Evolutionary conservation across 2,797 vertebrate species (phyloP).

Genomic region (Prionace glauca): DNA sequence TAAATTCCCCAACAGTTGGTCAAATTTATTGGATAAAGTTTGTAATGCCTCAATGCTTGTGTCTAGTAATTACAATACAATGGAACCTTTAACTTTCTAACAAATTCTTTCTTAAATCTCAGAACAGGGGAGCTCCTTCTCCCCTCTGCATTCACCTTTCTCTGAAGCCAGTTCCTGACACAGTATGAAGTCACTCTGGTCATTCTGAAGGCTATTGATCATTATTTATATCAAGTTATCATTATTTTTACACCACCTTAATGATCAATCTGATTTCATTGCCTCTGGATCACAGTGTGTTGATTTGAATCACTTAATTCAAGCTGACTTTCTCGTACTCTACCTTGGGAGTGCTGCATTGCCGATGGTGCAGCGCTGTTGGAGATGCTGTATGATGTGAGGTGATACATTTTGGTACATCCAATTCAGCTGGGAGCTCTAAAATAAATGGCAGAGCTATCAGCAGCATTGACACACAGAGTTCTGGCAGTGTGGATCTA

Average conservation of each 20-base stretch:
- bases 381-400: not conserved
- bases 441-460: too few species aligned
- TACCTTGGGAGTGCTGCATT: not conserved
- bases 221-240: not conserved
- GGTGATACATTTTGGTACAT: too few species aligned
- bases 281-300: not conserved
- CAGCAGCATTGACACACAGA: too few species aligned
- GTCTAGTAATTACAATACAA: not conserved
- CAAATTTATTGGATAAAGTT: not conserved
- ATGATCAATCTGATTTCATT: not conserved
- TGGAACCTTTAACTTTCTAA: not conserved
- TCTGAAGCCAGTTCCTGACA: not conserved
- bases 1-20: not conserved
- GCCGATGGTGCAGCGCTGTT: not conserved
- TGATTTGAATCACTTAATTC: not conserved
- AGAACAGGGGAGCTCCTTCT: not conserved
- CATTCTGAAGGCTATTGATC: not conserved
- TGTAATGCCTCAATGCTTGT: not conserved
- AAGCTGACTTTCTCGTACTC: not conserved
- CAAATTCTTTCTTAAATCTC: not conserved
- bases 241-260: not conserved
- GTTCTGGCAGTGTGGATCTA: too few species aligned
- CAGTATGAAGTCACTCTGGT: not conserved
- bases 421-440: too few species aligned
- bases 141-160: not conserved